phyloP scores from a whole-genome alignment of 2,888 invertebrate genomes.

The Abrostola tripartita region DNA sequence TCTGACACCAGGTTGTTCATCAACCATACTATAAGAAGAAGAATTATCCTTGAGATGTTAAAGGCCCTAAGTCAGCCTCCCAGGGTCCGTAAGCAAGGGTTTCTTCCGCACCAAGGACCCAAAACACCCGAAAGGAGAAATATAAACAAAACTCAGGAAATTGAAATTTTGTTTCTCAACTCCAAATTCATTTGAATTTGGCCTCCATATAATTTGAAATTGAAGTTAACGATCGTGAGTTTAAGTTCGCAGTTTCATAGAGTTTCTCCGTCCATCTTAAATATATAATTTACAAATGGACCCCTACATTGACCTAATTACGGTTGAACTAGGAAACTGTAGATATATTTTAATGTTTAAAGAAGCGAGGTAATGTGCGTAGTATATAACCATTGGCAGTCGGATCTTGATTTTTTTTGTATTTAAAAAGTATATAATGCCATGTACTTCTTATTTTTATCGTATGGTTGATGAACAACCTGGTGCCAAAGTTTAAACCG shows the following conservation, averaged over 20 bases:
- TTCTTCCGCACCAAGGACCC: no score
- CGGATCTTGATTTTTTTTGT: no score
- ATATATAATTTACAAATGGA: constrained; percentile 33
- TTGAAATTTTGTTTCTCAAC: constrained; percentile 4
- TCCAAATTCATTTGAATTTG: constrained; percentile 1
- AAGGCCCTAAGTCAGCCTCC: no score
- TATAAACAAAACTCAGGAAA: not conserved
- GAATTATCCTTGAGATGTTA: no score
- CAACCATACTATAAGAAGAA: no score
- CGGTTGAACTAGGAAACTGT: constrained; percentile 9
- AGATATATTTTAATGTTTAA: constrained; percentile 9
- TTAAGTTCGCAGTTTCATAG: constrained; percentile 30
- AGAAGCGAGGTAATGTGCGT: not conserved
- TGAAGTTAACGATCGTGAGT: constrained; percentile 33
- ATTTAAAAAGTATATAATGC: no score
- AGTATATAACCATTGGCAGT: no score
- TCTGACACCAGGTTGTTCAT: no score
- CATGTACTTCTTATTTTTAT: no score
- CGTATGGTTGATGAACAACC: no score
- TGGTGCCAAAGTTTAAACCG: no score
- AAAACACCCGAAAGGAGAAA: not conserved
- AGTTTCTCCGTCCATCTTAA: constrained; percentile 31
- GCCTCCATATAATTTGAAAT: constrained; percentile 21
- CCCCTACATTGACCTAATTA: constrained; percentile 33
- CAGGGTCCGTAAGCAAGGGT: no score